Conservation (phyloP, 2,888 invertebrate genomes). For the Nemapogon koenigi region DNA sequence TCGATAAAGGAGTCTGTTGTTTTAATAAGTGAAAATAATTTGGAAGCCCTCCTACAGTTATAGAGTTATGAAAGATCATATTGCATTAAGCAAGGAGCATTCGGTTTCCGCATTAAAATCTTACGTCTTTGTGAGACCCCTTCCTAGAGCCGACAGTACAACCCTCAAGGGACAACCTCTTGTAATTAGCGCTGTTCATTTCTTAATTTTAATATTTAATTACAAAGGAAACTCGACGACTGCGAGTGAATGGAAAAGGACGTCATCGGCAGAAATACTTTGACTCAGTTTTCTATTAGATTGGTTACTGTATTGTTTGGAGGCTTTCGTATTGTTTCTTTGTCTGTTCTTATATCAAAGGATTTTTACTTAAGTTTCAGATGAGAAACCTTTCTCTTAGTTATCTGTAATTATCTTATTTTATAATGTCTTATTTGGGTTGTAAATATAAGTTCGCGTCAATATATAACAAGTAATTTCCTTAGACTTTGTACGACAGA, state of each 20-base stretch:
- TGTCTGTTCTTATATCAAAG: slow-evolving; percentile 38
- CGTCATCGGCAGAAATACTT: slow-evolving; percentile 59
- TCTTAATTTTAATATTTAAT: slow-evolving; percentile 69
- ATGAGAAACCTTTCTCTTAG: no score
- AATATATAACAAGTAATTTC: background rate
- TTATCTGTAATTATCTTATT: no score
- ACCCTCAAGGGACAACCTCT: slow-evolving; percentile 63
- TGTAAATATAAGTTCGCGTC: background rate
- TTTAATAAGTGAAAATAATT: no score
- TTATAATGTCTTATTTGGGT: background rate
- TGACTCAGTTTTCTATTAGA: slow-evolving; percentile 45
- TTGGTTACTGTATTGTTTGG: slow-evolving; percentile 21
- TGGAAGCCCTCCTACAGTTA: no score
- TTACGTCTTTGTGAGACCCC: slow-evolving; percentile 41
- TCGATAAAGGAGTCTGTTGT: no score
- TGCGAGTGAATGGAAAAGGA: slow-evolving; percentile 46
- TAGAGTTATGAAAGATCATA: no score
- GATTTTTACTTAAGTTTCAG: no score
- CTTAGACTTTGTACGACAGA: background rate
- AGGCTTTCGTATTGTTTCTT: slow-evolving; percentile 46
- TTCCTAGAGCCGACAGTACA: slow-evolving; percentile 15
- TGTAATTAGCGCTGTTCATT: slow-evolving; percentile 67
- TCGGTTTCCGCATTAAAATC: slow-evolving; percentile 34
- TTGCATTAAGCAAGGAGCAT: slow-evolving; percentile 14
- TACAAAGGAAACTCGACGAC: slow-evolving; percentile 65